Percentiles rank a stretch among this genome's conserved stretches.
Conservation (phyloP, 1,140 invertebrate species). For the Drosophila yakuba region DNA sequence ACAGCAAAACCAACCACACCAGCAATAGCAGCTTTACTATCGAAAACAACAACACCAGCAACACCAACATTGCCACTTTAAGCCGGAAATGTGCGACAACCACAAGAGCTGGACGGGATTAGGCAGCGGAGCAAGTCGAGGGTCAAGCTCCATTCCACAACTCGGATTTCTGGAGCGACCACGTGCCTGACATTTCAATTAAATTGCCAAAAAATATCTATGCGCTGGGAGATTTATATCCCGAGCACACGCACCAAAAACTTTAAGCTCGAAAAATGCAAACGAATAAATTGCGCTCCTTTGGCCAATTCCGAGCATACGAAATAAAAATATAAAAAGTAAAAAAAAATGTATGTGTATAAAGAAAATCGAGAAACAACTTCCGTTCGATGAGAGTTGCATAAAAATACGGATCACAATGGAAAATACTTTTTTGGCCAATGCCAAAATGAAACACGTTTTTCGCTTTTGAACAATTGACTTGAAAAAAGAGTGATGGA, state of each 20-base stretch:
- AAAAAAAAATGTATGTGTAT: neutral
- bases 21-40: neutral
- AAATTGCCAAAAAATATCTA: constrained; percentile 59
- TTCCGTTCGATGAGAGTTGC: constrained; percentile 45
- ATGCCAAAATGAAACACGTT: constrained; percentile 1
- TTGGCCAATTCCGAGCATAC: constrained; percentile 14
- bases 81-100: constrained; percentile 66
- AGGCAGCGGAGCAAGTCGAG: constrained; percentile 31
- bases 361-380: constrained; percentile 44
- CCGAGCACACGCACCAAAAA: constrained; percentile 21
- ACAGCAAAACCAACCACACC: constrained; percentile 12
- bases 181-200: constrained; percentile 66
- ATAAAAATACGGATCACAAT: constrained; percentile 47
- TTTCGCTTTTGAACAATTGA: constrained; percentile 14
- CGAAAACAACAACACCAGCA: constrained; percentile 1
- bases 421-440: constrained; percentile 34
- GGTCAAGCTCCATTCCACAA: constrained; percentile 35
- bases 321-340: constrained; percentile 3
- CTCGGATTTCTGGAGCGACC: constrained; percentile 16
- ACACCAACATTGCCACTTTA: constrained; percentile 50
- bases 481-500: neutral
- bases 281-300: constrained; percentile 31
- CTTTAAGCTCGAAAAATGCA: constrained; percentile 31
- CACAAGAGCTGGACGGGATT: constrained; percentile 58
- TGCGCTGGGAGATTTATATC: constrained; percentile 33